These are phyloP conservation scores for Linepithema humile DNA, from an alignment of 1,140 invertebrate genomes.

Conservation along the genomic window DNA sequence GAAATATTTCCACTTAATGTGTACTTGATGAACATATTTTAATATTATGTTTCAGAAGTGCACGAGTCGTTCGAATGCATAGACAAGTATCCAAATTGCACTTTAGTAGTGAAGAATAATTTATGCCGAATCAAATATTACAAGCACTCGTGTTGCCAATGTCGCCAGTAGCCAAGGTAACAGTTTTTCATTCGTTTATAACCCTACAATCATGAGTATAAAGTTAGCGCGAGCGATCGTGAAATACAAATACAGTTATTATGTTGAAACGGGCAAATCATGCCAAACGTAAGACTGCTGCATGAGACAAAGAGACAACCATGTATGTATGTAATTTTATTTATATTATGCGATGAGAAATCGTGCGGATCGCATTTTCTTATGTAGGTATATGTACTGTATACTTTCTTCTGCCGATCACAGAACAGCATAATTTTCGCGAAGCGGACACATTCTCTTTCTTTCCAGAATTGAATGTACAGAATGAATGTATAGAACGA, in stretches of 20 bases:
- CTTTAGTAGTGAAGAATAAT: conserved; percentile 90
- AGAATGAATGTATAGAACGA: conserved; percentile 1
- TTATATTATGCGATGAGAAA: conserved; percentile 35
- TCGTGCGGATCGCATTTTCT: not conserved
- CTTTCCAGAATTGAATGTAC: not conserved
- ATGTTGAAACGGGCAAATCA: not conserved
- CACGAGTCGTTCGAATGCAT: conserved; percentile 84
- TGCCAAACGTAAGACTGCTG: conserved; percentile 55
- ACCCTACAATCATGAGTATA: not conserved
- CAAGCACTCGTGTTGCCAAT: conserved; percentile 91
- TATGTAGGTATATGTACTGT: conserved; percentile 1
- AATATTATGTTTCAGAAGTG: conserved; percentile 72
- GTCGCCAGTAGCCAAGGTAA: conserved; percentile 67
- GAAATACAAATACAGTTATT: not conserved
- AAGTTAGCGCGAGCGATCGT: not conserved
- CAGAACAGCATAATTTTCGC: conserved; percentile 4
- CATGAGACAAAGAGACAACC: conserved; percentile 31
- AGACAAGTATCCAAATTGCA: conserved; percentile 91
- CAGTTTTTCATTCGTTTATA: not conserved
- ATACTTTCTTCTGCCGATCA: conserved; percentile 18
- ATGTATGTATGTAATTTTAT: conserved; percentile 55
- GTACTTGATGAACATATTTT: not conserved
- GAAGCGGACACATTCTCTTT: not conserved
- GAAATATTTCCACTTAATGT: not conserved
- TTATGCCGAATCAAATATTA: conserved; percentile 94